phyloP scores from a whole-genome alignment of 2,797 vertebrate species.

The Darevskia nairensis region DNA sequence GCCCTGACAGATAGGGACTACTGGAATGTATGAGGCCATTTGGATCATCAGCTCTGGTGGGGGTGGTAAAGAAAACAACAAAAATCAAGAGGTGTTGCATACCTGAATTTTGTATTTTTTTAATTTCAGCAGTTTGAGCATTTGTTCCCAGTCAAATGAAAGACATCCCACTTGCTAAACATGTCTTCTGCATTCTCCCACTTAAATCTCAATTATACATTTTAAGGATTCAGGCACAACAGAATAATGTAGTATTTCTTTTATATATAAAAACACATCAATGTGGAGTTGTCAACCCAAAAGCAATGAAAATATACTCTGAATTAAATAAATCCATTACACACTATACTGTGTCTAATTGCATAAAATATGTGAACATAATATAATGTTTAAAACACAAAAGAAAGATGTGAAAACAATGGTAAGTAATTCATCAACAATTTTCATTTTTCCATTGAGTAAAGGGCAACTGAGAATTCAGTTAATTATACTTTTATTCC shows the following conservation, averaged over 20 bases:
- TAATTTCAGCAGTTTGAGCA: neutral
- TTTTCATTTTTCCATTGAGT: slow-evolving; percentile 46
- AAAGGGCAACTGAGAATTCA: slow-evolving; percentile 50
- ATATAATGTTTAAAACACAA: slow-evolving; percentile 54
- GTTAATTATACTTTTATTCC: slow-evolving; percentile 35
- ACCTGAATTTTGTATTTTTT: neutral
- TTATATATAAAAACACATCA: slow-evolving; percentile 55
- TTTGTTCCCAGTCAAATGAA: neutral
- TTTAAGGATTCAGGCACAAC: slow-evolving; percentile 29
- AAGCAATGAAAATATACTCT: slow-evolving; percentile 52
- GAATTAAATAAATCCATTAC: slow-evolving; percentile 44
- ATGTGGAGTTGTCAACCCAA: slow-evolving; percentile 46
- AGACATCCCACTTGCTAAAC: slow-evolving; percentile 26
- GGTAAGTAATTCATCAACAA: slow-evolving; percentile 56
- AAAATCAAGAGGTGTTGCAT: neutral
- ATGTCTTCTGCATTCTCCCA: slow-evolving; percentile 33
- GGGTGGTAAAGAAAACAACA: too few relatives aligned
- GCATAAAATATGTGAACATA: slow-evolving; percentile 28
- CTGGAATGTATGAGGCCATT: neutral
- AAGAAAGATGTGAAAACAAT: slow-evolving; percentile 44
- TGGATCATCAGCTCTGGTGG: neutral
- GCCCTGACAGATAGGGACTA: neutral
- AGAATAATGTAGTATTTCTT: slow-evolving; percentile 12
- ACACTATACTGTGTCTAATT: slow-evolving; percentile 39
- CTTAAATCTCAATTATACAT: slow-evolving; percentile 21